Evolutionary conservation across 2,797 vertebrate species (phyloP).

Genomic region (Hydrolagus colliei): DNA sequence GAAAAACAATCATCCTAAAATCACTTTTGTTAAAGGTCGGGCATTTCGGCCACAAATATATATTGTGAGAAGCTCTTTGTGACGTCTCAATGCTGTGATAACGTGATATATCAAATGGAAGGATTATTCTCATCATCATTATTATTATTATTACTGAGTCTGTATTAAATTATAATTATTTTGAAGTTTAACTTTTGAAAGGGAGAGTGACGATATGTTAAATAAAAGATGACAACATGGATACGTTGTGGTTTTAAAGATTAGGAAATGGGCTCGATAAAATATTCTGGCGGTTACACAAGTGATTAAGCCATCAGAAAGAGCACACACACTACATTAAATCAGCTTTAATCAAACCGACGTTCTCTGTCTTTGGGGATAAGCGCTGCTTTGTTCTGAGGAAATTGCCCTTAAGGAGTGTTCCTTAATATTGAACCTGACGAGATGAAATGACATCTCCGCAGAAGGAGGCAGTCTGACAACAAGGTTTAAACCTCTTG

Average conservation of each 20-base stretch:
- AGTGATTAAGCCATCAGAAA: not conserved
- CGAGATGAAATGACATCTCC: not conserved
- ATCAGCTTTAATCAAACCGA: not conserved
- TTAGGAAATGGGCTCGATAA: not conserved
- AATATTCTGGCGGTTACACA: not conserved
- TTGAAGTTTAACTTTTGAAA: slow-evolving; percentile 14
- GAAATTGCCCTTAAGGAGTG: not conserved
- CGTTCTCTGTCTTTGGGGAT: not conserved
- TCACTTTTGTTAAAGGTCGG: too few species aligned
- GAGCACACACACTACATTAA: not conserved
- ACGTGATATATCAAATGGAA: too few species aligned
- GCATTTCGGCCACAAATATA: too few species aligned
- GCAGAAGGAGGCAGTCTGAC: slow-evolving; percentile 1
- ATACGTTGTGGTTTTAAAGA: not conserved
- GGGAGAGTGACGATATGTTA: not conserved
- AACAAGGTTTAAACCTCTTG: not conserved
- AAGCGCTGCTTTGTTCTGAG: not conserved
- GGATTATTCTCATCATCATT: too few species aligned
- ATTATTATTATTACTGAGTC: too few species aligned
- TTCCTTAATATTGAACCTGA: not conserved
- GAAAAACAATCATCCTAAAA: not conserved
- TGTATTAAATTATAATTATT: not conserved
- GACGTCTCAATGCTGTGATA: too few species aligned
- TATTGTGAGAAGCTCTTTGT: too few species aligned
- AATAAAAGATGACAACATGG: not conserved